Evolutionary conservation across 1,140 invertebrate species (phyloP).

Genomic region (Listronotus bonariensis): DNA sequence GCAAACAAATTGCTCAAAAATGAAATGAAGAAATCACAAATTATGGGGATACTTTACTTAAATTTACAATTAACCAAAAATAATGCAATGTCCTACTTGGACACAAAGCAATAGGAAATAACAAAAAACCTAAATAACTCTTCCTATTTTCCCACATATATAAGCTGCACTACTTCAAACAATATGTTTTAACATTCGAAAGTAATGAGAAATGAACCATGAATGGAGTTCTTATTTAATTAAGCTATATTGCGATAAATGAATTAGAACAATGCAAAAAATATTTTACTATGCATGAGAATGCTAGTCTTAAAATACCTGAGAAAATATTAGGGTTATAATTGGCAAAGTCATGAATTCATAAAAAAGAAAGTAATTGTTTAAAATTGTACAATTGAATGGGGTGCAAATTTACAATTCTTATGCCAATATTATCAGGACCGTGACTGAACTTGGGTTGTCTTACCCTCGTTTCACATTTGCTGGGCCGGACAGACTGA

Average conservation of each 20-base stretch:
- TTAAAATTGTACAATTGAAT: too few relatives aligned
- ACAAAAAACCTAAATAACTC: slow-evolving; percentile 4
- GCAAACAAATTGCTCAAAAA: too few relatives aligned
- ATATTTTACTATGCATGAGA: not conserved
- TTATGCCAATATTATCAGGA: too few relatives aligned
- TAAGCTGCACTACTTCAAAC: slow-evolving; percentile 12
- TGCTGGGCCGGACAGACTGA: too few relatives aligned
- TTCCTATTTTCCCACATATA: slow-evolving; percentile 14
- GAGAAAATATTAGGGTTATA: not conserved
- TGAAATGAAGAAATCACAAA: too few relatives aligned
- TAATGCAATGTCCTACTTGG: not conserved
- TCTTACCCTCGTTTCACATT: too few relatives aligned
- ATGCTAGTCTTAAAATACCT: not conserved
- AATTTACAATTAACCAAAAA: too few relatives aligned
- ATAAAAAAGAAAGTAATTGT: too few relatives aligned
- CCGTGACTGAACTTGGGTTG: too few relatives aligned
- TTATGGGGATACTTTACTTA: too few relatives aligned
- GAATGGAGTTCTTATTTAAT: not conserved
- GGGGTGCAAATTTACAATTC: too few relatives aligned
- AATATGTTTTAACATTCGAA: slow-evolving; percentile 21
- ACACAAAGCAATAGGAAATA: slow-evolving; percentile 15
- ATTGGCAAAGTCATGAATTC: too few relatives aligned
- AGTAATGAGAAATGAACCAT: slow-evolving; percentile 30
- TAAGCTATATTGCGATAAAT: slow-evolving; percentile 13
- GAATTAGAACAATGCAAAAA: slow-evolving; percentile 12